Conservation (phyloP, 2,888 invertebrate species). For the Sipha maydis region DNA sequence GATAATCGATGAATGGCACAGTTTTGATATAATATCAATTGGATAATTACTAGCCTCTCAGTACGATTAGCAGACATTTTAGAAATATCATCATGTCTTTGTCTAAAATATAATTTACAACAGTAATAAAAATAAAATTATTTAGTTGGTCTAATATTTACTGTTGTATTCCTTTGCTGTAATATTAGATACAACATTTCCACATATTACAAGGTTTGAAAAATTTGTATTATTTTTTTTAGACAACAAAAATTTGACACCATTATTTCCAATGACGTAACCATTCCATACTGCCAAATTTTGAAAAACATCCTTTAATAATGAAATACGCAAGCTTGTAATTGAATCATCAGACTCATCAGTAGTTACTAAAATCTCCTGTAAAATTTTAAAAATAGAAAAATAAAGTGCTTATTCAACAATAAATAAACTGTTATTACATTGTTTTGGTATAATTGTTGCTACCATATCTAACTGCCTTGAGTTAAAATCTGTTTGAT, state of each 20-base stretch:
- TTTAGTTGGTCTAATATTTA: not conserved
- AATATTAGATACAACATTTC: slow-evolving; percentile 16
- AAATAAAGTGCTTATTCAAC: not conserved
- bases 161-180: slow-evolving; percentile 19
- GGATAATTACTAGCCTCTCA: slow-evolving; percentile 28
- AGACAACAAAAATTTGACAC: slow-evolving; percentile 8
- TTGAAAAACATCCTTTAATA: slow-evolving; percentile 26
- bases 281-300: slow-evolving; percentile 34
- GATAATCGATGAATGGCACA: slow-evolving; percentile 38
- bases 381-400: not conserved
- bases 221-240: slow-evolving; percentile 25
- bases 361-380: not conserved
- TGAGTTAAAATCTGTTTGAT: not conserved
- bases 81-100: slow-evolving; percentile 28
- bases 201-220: slow-evolving; percentile 23
- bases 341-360: slow-evolving; percentile 13
- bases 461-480: slow-evolving; percentile 26
- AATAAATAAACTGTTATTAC: slow-evolving; percentile 30
- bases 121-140: not conserved
- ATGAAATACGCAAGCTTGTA: not conserved
- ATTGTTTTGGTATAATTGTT: not conserved
- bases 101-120: slow-evolving; percentile 6
- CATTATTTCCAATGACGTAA: slow-evolving; percentile 27
- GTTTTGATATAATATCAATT: slow-evolving; percentile 26
- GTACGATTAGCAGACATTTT: slow-evolving; percentile 46